Evolutionary conservation across 2,797 vertebrate genomes (phyloP).

Genomic region (Cossypha niveicapilla): DNA sequence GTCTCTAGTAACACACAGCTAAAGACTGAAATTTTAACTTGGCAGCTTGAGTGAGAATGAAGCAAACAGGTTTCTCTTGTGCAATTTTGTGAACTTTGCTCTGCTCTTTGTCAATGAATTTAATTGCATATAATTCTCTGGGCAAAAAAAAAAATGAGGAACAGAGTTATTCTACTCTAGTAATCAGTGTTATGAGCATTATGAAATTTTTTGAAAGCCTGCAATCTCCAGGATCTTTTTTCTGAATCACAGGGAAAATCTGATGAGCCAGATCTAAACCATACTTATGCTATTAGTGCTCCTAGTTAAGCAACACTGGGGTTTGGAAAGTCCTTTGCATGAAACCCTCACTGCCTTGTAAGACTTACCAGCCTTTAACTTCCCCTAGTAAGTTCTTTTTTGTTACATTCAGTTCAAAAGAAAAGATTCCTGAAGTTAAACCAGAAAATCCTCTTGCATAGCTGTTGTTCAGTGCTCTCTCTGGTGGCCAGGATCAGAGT

Average conservation of each 20-base stretch:
- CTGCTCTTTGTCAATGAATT: conserved; percentile 8
- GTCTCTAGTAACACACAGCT: not conserved
- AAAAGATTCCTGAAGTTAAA: not conserved
- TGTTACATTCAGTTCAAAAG: not conserved
- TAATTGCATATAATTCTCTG: conserved; percentile 15
- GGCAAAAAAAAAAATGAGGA: not conserved
- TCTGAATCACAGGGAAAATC: conserved; percentile 34
- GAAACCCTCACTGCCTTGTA: not conserved
- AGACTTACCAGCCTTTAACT: not conserved
- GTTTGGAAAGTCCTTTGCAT: conserved; percentile 17
- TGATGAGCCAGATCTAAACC: conserved; percentile 22
- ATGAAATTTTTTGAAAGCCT: conserved; percentile 16
- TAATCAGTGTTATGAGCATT: not conserved
- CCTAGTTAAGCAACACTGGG: conserved; percentile 25
- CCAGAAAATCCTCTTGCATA: not conserved
- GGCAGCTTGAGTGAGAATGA: not conserved
- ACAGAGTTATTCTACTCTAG: not conserved
- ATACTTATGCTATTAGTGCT: conserved; percentile 10
- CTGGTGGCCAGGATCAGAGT: not conserved
- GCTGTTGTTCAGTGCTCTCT: not conserved
- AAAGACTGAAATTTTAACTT: not conserved
- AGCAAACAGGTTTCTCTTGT: conserved; percentile 30
- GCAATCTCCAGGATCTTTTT: conserved; percentile 30
- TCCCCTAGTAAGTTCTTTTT: not conserved
- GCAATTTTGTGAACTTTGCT: not conserved